phyloP scores from a whole-genome alignment of 2,797 vertebrate species.

The Catharus ustulatus region DNA sequence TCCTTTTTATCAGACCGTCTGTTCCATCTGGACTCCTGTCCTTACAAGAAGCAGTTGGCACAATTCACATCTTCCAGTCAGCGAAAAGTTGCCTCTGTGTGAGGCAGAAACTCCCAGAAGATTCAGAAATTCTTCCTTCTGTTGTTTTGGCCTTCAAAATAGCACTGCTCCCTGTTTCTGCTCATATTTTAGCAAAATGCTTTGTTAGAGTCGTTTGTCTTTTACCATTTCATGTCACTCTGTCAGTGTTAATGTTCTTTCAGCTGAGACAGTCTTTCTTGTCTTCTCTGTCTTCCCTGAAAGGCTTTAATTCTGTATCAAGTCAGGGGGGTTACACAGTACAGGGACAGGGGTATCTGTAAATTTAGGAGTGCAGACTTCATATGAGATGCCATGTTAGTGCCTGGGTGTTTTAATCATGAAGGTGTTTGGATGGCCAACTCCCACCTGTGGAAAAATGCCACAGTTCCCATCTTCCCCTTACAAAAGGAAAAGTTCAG shows the following conservation, averaged over 20 bases:
- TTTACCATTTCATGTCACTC: background rate
- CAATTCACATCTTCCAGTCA: background rate
- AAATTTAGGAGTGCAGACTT: background rate
- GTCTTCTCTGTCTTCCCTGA: background rate
- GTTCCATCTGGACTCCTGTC: constrained; percentile 46
- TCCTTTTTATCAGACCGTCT: constrained; percentile 56
- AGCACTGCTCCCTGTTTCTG: background rate
- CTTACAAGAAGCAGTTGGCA: constrained; percentile 31
- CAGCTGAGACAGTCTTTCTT: background rate
- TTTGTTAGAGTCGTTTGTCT: background rate
- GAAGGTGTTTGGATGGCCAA: background rate
- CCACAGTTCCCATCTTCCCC: background rate
- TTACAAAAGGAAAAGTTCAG: background rate
- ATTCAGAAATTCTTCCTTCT: background rate
- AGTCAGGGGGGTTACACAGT: background rate
- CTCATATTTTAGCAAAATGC: background rate
- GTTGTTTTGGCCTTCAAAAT: background rate
- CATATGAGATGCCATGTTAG: background rate
- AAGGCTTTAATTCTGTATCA: background rate
- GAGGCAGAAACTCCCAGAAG: background rate
- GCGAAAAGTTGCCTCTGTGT: constrained; percentile 30
- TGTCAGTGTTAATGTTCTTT: background rate
- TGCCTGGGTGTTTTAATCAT: background rate
- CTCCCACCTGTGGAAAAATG: background rate
- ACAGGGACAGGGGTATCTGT: background rate